phyloP scores from a whole-genome alignment of 2,113 vertebrate genomes.

The Antechinus flavipes region DNA sequence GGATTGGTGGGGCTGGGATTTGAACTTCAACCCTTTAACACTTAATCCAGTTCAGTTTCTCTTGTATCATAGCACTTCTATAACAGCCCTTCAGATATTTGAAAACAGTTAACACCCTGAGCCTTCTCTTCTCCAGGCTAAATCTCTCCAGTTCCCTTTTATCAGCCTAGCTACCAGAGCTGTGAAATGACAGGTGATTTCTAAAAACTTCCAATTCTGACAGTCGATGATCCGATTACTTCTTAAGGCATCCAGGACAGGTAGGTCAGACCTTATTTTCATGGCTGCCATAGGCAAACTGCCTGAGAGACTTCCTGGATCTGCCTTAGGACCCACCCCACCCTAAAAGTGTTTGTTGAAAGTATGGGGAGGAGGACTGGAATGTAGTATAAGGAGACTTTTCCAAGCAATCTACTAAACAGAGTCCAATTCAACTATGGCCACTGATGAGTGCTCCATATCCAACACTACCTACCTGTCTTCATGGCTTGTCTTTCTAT shows the following conservation, averaged over 20 bases:
- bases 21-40: background rate
- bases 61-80: background rate
- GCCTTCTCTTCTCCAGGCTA: background rate
- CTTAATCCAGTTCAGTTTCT: background rate
- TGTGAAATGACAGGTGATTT: background rate
- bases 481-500: background rate
- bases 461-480: background rate
- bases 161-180: background rate
- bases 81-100: background rate
- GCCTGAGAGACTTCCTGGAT: background rate
- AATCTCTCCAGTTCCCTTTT: background rate
- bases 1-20: background rate
- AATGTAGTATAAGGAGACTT: background rate
- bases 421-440: background rate
- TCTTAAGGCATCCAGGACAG: background rate
- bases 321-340: background rate
- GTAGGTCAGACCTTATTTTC: background rate
- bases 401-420: slow-evolving; percentile 9
- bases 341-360: slow-evolving; percentile 27
- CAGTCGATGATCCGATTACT: background rate
- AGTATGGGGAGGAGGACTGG: background rate
- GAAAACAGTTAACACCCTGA: background rate
- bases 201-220: background rate
- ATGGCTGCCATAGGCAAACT: background rate
- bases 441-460: slow-evolving; percentile 23